Evolutionary conservation across 2,797 vertebrate genomes (phyloP), one percentile per base, ranked within the genome.

Genomic region (Mormyrops attenuatus): DNA sequence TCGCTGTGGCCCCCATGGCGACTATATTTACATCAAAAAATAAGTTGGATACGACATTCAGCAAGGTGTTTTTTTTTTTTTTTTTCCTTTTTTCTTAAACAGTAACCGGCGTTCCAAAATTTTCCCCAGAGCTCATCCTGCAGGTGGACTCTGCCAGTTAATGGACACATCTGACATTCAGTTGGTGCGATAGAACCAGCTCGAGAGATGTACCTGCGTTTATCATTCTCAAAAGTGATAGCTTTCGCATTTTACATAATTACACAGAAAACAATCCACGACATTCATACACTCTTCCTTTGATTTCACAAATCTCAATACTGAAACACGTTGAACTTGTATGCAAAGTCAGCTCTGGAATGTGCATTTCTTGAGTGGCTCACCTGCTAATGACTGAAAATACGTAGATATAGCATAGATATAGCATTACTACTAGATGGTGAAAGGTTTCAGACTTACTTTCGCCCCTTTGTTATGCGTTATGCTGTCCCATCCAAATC

Each of bases 381-480:
- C 63, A 20, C 89, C 90, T 90, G 90, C 90, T 89, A 89, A 34
- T 66, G 66, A 89, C 47, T 88, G 84, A 20, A 53, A 7, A 20
- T 90, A 57, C 89, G 88, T 87, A n/a, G n/a, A n/a, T n/a, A n/a
- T n/a, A n/a, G 77, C 20, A 84, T 22, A 85, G 92, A 92, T 90
- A 92, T 91, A 92, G 92, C 88, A 90, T 89, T 90, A 92, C 92
- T 85, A 93, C 92, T 82, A 93, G 92, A 63, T 66, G 0, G 41
- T 84, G 92, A 92, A 88, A 73, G 50, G 8, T 52, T 80, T 9
- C 3, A 30, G 52, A 13, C 20, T 63, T 9, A 13, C 34, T 60
- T 5, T 34, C 3, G 3, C 3, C 38, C 34, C 53, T 30, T 5
- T 1, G 9, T 66, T 66, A 17, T 88, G 41, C 3, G 3, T 66